A percentile compares a stretch with the other conserved stretches of the same genome.
phyloP scores from a whole-genome alignment of 2,113 vertebrate species.

The Capreolus pygargus region DNA sequence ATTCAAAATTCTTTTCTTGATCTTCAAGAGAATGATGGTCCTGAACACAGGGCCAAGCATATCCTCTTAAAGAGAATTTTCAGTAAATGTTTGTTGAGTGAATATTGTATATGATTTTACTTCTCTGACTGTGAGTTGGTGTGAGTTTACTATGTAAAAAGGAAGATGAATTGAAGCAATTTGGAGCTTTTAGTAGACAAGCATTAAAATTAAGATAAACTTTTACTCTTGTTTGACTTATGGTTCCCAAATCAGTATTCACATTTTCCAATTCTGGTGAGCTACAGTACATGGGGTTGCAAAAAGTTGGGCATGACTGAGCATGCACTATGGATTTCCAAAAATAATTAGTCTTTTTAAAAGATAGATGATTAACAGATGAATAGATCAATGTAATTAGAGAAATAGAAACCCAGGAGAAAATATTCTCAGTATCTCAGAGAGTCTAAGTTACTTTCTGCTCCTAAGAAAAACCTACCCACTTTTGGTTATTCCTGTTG shows the following conservation, averaged over 20 bases:
- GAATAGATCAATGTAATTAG: neutral
- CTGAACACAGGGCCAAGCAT: neutral
- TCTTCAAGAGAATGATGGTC: neutral
- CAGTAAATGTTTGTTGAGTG: constrained; percentile 35
- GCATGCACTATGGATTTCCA: neutral
- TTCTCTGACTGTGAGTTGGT: neutral
- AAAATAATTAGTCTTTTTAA: neutral
- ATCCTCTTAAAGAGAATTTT: neutral
- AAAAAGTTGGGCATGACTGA: neutral
- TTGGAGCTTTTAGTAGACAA: neutral
- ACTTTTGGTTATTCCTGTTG: neutral
- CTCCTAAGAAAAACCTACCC: neutral
- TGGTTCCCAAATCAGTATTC: neutral
- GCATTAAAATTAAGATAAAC: neutral
- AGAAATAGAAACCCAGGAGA: neutral
- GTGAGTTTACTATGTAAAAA: neutral
- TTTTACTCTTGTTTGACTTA: neutral
- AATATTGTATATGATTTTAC: constrained; percentile 13
- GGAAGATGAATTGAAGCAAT: neutral
- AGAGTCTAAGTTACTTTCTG: neutral
- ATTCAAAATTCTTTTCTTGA: neutral
- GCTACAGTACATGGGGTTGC: neutral
- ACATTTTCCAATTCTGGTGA: neutral
- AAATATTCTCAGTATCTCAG: neutral
- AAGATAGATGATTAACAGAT: neutral